Conservation (phyloP, 2,888 invertebrate species). For the Chirona hameri region DNA sequence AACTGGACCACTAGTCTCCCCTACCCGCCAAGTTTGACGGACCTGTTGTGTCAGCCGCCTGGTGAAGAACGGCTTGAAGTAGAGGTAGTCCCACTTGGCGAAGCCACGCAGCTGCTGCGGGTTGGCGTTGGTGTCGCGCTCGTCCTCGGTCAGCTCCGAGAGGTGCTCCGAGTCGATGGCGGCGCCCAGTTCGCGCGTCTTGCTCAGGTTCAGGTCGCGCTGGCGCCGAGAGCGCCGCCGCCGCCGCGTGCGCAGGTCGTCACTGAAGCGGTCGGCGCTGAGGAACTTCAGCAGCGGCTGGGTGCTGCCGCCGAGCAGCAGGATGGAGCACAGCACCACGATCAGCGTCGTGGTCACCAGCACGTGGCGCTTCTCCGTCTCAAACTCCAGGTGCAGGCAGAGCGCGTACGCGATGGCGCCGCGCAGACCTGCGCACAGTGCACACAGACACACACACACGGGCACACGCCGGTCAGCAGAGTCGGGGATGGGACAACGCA, state of each 20-base stretch:
- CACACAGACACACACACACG: too few species aligned
- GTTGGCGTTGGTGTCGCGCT: slow-evolving; percentile 47
- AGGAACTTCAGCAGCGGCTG: slow-evolving; percentile 82
- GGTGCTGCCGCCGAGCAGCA: slow-evolving; percentile 94
- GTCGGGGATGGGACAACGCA: too few species aligned
- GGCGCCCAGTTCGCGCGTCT: slow-evolving; percentile 88
- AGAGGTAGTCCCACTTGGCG: slow-evolving; percentile 85
- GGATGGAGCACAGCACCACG: slow-evolving; percentile 91
- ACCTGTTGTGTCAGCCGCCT: slow-evolving; percentile 57
- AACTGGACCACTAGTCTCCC: slow-evolving; percentile 93
- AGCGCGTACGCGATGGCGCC: slow-evolving; percentile 98
- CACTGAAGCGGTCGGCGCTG: slow-evolving; percentile 1
- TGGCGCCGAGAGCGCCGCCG: slow-evolving; percentile 2
- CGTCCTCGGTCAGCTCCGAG: slow-evolving; percentile 82
- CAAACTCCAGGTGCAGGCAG: slow-evolving; percentile 89
- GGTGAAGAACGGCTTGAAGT: slow-evolving; percentile 94
- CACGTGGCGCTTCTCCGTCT: slow-evolving; percentile 90
- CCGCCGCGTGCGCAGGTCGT: background rate
- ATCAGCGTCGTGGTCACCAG: slow-evolving; percentile 98
- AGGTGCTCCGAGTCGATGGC: slow-evolving; percentile 89
- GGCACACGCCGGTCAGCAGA: too few species aligned
- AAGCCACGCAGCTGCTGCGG: slow-evolving; percentile 63
- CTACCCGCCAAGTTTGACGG: slow-evolving; percentile 35
- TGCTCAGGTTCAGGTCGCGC: slow-evolving; percentile 81
- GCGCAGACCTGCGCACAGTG: slow-evolving; percentile 66